Evolutionary conservation across 2,113 vertebrate genomes (phyloP), one percentile per base, ranked within the genome.

Genomic region (Lampris megalopsis): DNA sequence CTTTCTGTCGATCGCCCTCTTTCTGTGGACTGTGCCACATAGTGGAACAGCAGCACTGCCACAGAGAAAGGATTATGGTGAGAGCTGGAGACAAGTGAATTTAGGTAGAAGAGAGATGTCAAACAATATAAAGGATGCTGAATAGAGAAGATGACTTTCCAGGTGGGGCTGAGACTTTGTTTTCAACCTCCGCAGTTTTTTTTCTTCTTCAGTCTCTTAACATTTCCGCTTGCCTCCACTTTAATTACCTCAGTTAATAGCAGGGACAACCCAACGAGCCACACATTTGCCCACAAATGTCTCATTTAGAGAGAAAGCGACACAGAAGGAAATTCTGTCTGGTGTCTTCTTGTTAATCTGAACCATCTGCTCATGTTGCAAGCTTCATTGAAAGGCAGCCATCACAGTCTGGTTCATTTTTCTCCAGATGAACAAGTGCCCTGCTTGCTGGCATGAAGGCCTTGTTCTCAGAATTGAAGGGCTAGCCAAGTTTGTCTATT

Each of bases 311-410:
- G 86, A 86, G 85, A 75, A 74, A 84, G 73, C 86, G 67, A 77
- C 78, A 85, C 85, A 82, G 57, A 77, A 77, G 83, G 90, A 90
- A 81, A 83, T 85, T 68, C 84, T 87, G 84, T 86, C 82, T 85
- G 75, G 77, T 84, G 85, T 81, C 73, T 81, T 69, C 6, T 53
- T 85, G 89, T 92, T 91, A 86, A 88, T 92, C 86, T 77, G 88
- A 86, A 84, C 91, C 91, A 92, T 92, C 91, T 92, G 91, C 77
- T 92, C 89, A 84, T 75, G 79, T 83, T 83, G 86, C 71, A 81
- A 88, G 89, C 80, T 90, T 91, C 87, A 85, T 76, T 91, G 90
- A 92, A 91, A 83, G 41, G 53, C 78, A 73, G 88, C 86, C 89
- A 91, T 82, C 58, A 41, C 75, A 36, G 67, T 41, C 89, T 86